Percentiles rank a stretch among this genome's conserved stretches.
phyloP scores from a whole-genome alignment of 2,797 vertebrate genomes.

The Scleropages formosus region DNA sequence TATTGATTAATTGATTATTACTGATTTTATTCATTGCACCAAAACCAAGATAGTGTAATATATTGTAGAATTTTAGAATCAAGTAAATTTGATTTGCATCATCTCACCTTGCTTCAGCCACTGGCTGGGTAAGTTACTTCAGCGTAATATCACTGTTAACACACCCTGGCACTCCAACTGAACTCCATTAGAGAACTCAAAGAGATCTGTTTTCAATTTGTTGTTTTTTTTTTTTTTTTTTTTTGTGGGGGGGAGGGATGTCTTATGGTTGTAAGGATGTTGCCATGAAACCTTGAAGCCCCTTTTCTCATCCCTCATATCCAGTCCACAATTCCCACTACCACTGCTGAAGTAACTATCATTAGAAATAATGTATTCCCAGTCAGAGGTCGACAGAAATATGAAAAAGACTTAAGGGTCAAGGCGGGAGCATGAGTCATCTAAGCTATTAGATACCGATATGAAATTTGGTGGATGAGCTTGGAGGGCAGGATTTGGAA shows the following conservation, averaged over 20 bases:
- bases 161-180: constrained; percentile 35
- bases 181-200: not conserved
- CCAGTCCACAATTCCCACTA: not conserved
- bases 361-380: not conserved
- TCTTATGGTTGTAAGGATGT: not conserved
- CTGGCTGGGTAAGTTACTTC: constrained; percentile 42
- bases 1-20: no score
- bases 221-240: no score
- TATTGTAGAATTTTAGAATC: not conserved
- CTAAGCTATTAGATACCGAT: not conserved
- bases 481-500: not conserved
- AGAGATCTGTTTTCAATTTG: constrained; percentile 59
- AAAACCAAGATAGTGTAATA: no score
- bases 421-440: not conserved
- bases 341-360: not conserved
- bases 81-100: not conserved
- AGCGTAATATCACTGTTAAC: constrained; percentile 37
- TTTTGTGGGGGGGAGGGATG: constrained; percentile 3
- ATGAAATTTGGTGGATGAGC: not conserved
- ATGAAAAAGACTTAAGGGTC: not conserved
- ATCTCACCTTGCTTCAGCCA: constrained; percentile 6
- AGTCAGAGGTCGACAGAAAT: not conserved
- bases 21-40: no score
- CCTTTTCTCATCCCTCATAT: not conserved
- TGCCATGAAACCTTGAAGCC: constrained; percentile 6